Evolutionary conservation across 2,797 vertebrate species (phyloP), one percentile per base, ranked within the genome.

Genomic region (Mastacembelus armatus): DNA sequence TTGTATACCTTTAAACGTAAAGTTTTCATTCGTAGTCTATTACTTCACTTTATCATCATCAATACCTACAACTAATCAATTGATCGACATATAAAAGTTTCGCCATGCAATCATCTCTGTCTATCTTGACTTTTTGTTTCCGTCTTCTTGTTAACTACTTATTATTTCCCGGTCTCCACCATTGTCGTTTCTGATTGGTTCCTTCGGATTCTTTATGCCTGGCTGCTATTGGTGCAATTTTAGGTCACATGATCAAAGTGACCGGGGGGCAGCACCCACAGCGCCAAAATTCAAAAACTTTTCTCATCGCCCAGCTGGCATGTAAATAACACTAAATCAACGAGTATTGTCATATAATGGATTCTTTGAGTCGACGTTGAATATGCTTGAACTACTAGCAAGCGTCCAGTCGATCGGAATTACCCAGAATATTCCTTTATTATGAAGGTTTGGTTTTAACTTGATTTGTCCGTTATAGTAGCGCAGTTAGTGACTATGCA

Each of bases 221-320:
- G 0, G 16, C 47, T 39, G 1, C 68, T 7, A 90, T 91, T 91
- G 87, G 90, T 49, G 9, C 0, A 14, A 19, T 16, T 26, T 18
- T 7, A 10, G 58, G 26, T 19, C 94, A 96, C 87, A 92, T 96
- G 94, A 92, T 1, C 15, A 42, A 27, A 74, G 71, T 36, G 58
- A 71, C 22, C 49, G 69, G 15, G 69, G 15, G 18, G 69, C 76
- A 40, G 59, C 84, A 87, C 94, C 94, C 94, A 87, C 90, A 90
- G 93, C 94, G 97, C 97, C 96, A 97, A 95, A 98, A 97, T 99
- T 98, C 96, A 97, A 98, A 97, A 91, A 65, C 81, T 14, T 56
- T 35, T 56, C 40, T 30, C 14, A 3, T 54, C 4, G 60, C n/a
- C 1, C 10, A n/a, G 64, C n/a, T 40, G 29, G 21, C 26, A 48